Percentiles rank a stretch among this genome's conserved stretches.
phyloP scores from a whole-genome alignment of 1,140 invertebrate species.

The Cyrtorhinus lividipennis region DNA sequence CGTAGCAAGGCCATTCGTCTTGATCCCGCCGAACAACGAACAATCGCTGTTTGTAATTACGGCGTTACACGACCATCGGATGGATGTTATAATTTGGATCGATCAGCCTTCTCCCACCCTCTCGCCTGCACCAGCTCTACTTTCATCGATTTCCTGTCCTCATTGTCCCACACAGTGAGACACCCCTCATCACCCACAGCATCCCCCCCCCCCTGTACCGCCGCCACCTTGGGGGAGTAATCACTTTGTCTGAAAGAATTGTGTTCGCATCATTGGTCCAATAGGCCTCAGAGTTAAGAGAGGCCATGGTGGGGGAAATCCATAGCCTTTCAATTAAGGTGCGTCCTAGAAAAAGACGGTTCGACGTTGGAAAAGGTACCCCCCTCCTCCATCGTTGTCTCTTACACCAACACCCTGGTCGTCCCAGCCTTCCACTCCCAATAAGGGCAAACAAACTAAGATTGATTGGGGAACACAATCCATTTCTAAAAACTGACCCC shows the following conservation, averaged over 20 bases:
- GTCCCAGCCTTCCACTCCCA: too few species aligned
- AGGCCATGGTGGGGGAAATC: neutral
- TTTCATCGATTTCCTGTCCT: constrained; percentile 2
- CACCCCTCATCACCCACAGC: neutral
- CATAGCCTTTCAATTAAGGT: neutral
- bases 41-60: neutral
- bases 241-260: constrained; percentile 10
- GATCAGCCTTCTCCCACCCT: neutral
- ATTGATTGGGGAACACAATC: constrained; percentile 2
- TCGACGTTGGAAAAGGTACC: too few species aligned
- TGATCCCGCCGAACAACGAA: neutral
- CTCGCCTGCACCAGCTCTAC: neutral
- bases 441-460: neutral
- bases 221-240: neutral
- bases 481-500: neutral
- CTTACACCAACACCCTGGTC: too few species aligned
- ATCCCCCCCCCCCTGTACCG: neutral
- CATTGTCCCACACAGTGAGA: neutral
- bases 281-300: neutral
- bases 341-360: neutral
- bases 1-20: neutral
- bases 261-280: constrained; percentile 8
- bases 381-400: too few species aligned
- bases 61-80: neutral
- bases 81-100: neutral